Evolutionary conservation across 2,113 vertebrate genomes (phyloP), one percentile per base, ranked within the genome.

Genomic region (Phalacrocorax aristotelis): DNA sequence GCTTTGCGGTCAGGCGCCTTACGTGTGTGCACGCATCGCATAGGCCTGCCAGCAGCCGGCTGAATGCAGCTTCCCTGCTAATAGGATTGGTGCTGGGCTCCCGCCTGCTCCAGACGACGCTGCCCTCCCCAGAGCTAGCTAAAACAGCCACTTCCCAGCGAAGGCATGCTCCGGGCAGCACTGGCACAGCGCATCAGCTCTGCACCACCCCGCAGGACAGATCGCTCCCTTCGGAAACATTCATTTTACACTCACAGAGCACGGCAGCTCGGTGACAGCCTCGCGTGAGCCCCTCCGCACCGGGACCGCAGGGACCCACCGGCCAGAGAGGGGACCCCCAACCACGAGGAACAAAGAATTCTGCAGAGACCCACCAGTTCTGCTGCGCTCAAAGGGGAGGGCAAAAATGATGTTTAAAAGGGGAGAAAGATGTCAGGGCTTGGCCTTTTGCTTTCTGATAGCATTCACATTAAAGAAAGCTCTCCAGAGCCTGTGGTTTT

Each of bases 271-370:
- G 4, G 44, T 3, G 1, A 16, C 48, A 40, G 46, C 38, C 4
- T 6, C 1, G 5, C 9, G 1, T 1, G 1, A 58, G 34, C 27
- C 46, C 69, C 48, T 40, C 11, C 2, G 12, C 62, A 16, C 49
- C 4, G 2, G 0, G 42, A 57, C 36, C 36, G 1, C 7, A 6
- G 40, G 15, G 36, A 36, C 25, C 10, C 11, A 5, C 38, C 2
- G 7, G 58, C 10, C 19, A 1, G 34, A 60, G 26, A 30, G 6
- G 29, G 69, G 44, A 57, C 17, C 48, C 48, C 78, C 87, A 64
- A 1, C 5, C 49, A 22, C 0, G 0, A 62, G 52, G 52, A 72
- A 48, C 42, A 70, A 52, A 40, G 7, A 16, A 3, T 32, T 61
- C 44, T 1, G 5, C 2, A 21, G 29, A 82, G 57, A 48, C 46